Evolutionary conservation across 2,113 vertebrate species (phyloP).

Genomic region (human (Homo sapiens)): DNA sequence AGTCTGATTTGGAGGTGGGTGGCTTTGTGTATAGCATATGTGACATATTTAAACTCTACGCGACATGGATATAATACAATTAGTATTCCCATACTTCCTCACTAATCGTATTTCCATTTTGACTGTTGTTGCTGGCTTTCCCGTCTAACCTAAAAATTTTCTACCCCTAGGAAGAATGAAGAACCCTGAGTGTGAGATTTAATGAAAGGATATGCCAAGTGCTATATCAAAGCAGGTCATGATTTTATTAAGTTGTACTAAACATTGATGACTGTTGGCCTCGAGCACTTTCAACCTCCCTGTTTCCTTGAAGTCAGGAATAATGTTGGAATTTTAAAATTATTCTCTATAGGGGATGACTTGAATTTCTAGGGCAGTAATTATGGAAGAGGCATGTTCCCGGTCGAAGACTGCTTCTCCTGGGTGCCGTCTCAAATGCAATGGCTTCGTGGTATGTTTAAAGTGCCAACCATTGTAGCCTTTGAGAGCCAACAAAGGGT

Average conservation of each 20-base stretch:
- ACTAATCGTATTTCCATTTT: neutral
- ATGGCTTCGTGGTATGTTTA: neutral
- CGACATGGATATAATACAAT: no score
- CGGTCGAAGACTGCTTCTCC: neutral
- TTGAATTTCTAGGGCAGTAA: neutral
- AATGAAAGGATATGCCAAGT: neutral
- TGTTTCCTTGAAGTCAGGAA: neutral
- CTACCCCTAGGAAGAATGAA: neutral
- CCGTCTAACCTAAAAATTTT: neutral
- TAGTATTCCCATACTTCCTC: neutral
- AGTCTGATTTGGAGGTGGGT: neutral
- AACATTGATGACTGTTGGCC: neutral
- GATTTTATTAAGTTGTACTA: slow-evolving; percentile 12
- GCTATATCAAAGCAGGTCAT: neutral
- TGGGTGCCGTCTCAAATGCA: neutral
- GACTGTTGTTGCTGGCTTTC: neutral
- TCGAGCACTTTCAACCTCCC: neutral
- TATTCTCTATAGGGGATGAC: neutral
- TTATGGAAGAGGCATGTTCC: neutral
- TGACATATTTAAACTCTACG: neutral
- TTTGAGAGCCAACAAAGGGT: neutral
- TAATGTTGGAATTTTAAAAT: neutral
- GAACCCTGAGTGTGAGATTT: neutral
- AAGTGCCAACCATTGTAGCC: neutral
- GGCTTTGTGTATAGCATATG: neutral